Base-by-base conservation (phyloP, 1,140 invertebrate species). In the Drosophila bipectinata region DNA sequence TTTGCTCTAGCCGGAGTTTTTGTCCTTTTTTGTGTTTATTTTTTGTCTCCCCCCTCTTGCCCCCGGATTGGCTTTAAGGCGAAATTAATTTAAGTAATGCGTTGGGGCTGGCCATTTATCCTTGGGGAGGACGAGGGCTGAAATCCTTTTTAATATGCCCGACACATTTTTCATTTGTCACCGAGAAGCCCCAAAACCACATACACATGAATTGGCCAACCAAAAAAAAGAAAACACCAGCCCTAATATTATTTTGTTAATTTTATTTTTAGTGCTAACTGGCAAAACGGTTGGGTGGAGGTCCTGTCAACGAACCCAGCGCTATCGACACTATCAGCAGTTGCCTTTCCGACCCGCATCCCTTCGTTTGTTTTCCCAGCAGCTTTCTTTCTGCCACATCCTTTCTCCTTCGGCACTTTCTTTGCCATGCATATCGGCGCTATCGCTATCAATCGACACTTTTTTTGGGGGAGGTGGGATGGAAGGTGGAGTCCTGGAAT, bases 81-180 rank as follows among this genome's bases (percentile, higher is more conserved):
- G 76, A 88, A 87, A 88, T 88, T 88, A 88, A 88, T 88, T 88
- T 83, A 79, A 79, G 84, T 83, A 88, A 88, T 88, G 83, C 79
- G 78, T 79, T 68, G 61, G 79, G 48, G 15, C 44, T 51, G 49
- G 71, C 68, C 56, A 88, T 88, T 87, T 87, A 82, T 83, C 60
- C 81, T 21, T 44, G 30, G 47, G 9, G n/a, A 4, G 32, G 37
- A 34, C 21, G 3, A 9, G 9, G 49, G 37, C 59, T 47, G 51
- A 88, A 83, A 76, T 82, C 83, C 83, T 60, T 88, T 87, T 88
- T 83, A 87, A 87, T 87, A 89, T 73, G 72, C 83, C 72, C 54
- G 60, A 79, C 77, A 87, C 83, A 87, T 87, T 87, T 87, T 83
- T 83, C 83, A 87, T 88, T 89, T 87, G 82, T 87, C 82, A 87